Evolutionary conservation across 2,888 invertebrate genomes (phyloP).

Genomic region (Drosophila meridiana): DNA sequence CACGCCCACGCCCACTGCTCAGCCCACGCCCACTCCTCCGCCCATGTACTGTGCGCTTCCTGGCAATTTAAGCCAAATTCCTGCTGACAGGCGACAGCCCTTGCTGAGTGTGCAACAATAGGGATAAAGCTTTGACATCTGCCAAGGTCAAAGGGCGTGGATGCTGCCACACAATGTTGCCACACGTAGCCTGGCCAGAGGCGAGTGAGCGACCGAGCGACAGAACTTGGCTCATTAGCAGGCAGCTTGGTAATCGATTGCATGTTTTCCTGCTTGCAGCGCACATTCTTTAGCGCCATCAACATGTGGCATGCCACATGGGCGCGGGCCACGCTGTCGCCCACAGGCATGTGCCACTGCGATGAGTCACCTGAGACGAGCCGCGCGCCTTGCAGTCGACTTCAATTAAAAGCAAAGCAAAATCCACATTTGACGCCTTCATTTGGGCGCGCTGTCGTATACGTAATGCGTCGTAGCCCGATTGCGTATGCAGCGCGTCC

Average conservation of each 20-base stretch:
- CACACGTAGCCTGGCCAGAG: not conserved
- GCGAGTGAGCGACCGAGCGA: not conserved
- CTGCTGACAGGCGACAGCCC: constrained; percentile 54
- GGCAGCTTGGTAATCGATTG: constrained; percentile 20
- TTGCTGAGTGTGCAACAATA: constrained; percentile 27
- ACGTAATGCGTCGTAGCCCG: constrained; percentile 16
- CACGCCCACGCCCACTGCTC: constrained; percentile 4
- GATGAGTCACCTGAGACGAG: constrained; percentile 35
- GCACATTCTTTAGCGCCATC: constrained; percentile 21
- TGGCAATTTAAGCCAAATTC: constrained; percentile 66
- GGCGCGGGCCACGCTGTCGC: constrained; percentile 42
- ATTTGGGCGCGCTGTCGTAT: constrained; percentile 22
- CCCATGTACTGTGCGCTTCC: constrained; percentile 37
- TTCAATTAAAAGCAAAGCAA: constrained; percentile 22
- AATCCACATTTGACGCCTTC: not conserved
- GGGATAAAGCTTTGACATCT: constrained; percentile 61
- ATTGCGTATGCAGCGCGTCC: constrained; percentile 1
- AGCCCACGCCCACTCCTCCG: not conserved
- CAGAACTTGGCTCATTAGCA: constrained; percentile 47
- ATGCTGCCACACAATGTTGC: constrained; percentile 30
- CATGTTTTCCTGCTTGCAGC: constrained; percentile 10
- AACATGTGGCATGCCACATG: constrained; percentile 49
- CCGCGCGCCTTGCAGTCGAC: constrained; percentile 31
- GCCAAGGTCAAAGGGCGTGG: constrained; percentile 65
- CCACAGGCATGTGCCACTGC: constrained; percentile 27